A percentile compares a stretch with the other conserved stretches of the same genome.
These are phyloP conservation scores for Sebastes itinus DNA, from an alignment of 2,797 vertebrate genomes.

Conservation along the genomic window DNA sequence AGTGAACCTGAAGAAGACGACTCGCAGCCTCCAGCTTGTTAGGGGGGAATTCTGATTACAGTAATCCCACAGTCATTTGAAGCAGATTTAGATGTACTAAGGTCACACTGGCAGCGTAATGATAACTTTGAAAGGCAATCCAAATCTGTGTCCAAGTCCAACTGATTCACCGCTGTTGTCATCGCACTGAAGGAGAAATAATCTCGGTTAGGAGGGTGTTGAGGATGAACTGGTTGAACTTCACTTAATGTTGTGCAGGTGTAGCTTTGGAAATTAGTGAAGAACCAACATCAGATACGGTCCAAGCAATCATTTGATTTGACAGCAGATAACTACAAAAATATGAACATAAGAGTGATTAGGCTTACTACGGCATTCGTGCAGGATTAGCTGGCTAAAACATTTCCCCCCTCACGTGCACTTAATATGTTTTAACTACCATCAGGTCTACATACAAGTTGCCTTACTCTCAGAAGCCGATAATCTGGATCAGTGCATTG, in stretches of 20 bases:
- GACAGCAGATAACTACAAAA: conserved; percentile 42
- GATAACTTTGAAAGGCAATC: conserved; percentile 52
- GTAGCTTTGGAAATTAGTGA: background rate
- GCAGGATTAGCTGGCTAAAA: conserved; percentile 48
- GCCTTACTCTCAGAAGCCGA: conserved; percentile 3
- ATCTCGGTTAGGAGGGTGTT: conserved; percentile 14
- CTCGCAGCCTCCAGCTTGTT: conserved; percentile 13
- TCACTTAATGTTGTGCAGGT: background rate
- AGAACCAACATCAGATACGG: background rate
- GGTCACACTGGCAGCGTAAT: conserved; percentile 41
- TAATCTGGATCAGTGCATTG: conserved; percentile 53
- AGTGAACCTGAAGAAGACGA: background rate
- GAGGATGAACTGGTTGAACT: conserved; percentile 43
- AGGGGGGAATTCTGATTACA: conserved; percentile 34
- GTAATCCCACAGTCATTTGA: conserved; percentile 68
- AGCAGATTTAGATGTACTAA: conserved; percentile 58
- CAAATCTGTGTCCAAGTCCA: conserved; percentile 28
- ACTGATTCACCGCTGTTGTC: conserved; percentile 20
- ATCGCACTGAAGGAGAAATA: background rate
- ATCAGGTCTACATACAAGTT: conserved; percentile 36
- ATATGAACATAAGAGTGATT: conserved; percentile 38
- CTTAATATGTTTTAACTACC: conserved; percentile 31
- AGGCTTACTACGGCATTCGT: conserved; percentile 24
- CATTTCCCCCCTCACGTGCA: conserved; percentile 33
- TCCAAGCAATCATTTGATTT: conserved; percentile 10